Evolutionary conservation across 92 coral and sea anemone genomes (phyloP), one percentile per base, ranked within the genome.

Genomic region (Blastomussa wellsi): DNA sequence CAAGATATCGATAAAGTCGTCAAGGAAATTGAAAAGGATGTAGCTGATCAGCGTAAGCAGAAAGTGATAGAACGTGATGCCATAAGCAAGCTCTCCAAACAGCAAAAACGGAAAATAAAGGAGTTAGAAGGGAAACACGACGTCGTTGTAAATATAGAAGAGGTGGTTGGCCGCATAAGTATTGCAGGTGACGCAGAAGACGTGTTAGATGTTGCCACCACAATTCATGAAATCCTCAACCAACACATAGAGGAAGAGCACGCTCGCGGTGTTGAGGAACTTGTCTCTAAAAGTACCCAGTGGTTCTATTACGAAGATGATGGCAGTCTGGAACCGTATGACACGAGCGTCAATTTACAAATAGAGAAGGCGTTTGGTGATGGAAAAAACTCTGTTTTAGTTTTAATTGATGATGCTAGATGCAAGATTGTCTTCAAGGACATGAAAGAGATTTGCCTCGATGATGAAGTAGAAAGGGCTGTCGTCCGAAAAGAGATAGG

Each of bases 341-440:
- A 92, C 44, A 39, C 73, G 13, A 84, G 72, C 31, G 31, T n/a
- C 8, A 94, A 92, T 51, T 86, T 82, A 4, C 49, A 87, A 70
- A 90, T 94, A 41, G 98, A 94, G 84, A 70, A 89, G 62, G 98
- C 98, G 7, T 90, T 28, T 77, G 62, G 0, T 24, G 76, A 75
- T 32, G 80, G 88, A 11, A 66, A 88, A 38, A 57, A 79, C 4
- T 88, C 92, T 6, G 90, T 90, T 15, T 36, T 49, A 1, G 35
- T 86, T 55, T 29, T 35, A 5, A 80, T 77, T 14, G 85, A 90
- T 1, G 66, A 78, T 8, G 74, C 32, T 33, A 47, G 32, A 13
- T 94, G 53, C 86, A 76, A 89, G 79, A 90, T 95, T 49, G 94
- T 73, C 28, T 95, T 95, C 76, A 82, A 53, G 14, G 77, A 91